Evolutionary conservation across 2,888 invertebrate genomes (phyloP).

Genomic region (Diadegma fenestrale): DNA sequence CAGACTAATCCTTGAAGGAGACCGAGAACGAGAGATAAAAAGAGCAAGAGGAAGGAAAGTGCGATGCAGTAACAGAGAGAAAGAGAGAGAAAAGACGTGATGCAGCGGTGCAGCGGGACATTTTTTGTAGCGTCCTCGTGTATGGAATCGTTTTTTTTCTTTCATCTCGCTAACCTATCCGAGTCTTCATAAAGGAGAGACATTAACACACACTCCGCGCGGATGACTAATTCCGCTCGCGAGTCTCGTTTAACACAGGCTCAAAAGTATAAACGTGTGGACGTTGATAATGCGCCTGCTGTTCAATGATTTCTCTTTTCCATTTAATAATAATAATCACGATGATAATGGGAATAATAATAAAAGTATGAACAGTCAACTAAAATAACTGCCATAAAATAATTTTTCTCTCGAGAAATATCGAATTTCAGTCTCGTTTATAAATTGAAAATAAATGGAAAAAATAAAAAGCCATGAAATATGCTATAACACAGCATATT

Average conservation of each 20-base stretch:
- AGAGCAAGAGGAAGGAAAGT: not conserved
- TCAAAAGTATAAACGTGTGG: not conserved
- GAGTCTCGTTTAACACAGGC: constrained; percentile 13
- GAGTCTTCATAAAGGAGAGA: constrained; percentile 37
- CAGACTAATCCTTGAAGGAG: constrained; percentile 64
- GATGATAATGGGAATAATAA: constrained; percentile 1
- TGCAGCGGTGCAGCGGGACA: constrained; percentile 44
- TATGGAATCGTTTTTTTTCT: constrained; percentile 10
- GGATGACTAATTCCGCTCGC: constrained; percentile 63
- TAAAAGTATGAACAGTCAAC: constrained; percentile 7
- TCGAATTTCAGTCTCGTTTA: constrained; percentile 47
- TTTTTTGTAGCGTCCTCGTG: constrained; percentile 41
- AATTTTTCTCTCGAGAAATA: constrained; percentile 42
- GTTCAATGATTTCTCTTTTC: constrained; percentile 40
- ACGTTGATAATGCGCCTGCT: constrained; percentile 45
- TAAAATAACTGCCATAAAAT: not conserved
- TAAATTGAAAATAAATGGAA: not conserved
- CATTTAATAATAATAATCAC: not conserved
- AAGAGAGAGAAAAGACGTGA: constrained; percentile 7
- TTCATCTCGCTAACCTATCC: constrained; percentile 33
- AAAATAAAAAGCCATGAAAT: constrained; percentile 42
- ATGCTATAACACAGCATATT: constrained; percentile 41
- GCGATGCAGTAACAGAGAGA: constrained; percentile 13
- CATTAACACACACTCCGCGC: constrained; percentile 61
- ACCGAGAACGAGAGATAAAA: constrained; percentile 14